Conservation (phyloP, 2,113 vertebrate species). For the Rhinopomastus cyanomelas region DNA sequence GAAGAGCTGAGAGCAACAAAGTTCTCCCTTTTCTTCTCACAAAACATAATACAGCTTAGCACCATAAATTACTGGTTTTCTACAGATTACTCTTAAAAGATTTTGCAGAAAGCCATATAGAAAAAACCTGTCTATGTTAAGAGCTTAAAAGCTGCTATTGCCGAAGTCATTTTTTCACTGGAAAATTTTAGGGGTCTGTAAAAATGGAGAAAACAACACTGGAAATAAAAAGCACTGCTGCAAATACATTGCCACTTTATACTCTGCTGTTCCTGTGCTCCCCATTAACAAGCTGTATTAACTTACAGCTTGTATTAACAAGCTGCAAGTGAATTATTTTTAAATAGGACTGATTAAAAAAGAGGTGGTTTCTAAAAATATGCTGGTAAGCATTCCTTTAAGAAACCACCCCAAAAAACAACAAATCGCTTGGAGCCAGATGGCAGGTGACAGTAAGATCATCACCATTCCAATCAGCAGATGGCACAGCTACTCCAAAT, state of each 20-base stretch:
- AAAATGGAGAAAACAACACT: background rate
- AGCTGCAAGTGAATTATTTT: background rate
- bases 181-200: background rate
- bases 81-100: background rate
- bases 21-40: background rate
- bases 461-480: conserved; percentile 33
- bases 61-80: background rate
- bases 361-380: conserved; percentile 40
- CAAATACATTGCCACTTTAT: background rate
- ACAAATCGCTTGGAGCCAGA: conserved; percentile 38
- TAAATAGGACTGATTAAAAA: conserved; percentile 18
- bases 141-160: background rate
- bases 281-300: background rate
- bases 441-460: conserved; percentile 39
- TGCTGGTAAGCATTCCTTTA: background rate
- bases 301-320: too few relatives aligned
- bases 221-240: background rate
- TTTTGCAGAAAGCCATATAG: background rate
- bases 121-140: background rate
- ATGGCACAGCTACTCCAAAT: conserved; percentile 49
- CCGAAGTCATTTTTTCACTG: background rate
- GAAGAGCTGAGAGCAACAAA: background rate
- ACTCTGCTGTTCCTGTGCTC: background rate
- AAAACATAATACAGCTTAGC: background rate
- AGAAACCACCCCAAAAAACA: background rate